Evolutionary conservation across 2,888 invertebrate genomes (phyloP), one percentile per base, ranked within the genome.

Genomic region (Panopea generosa): DNA sequence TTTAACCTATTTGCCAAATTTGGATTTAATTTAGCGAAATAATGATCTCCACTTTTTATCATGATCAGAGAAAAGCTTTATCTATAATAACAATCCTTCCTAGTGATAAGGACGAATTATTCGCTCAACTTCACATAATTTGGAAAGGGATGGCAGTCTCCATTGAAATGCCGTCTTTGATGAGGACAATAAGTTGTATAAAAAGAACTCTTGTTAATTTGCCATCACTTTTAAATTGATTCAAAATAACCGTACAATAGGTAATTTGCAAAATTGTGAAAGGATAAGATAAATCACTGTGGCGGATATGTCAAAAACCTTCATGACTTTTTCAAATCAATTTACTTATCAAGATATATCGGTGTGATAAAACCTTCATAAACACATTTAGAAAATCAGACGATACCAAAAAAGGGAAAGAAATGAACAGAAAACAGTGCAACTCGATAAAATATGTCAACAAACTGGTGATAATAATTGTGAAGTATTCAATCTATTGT

Each of bases 221-320:
- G 63, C 77, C 77, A 65, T 77, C 77, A 77, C 72, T 77, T 77
- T 77, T 53, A 77, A 77, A 77, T 66, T 69, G 73, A 77, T 77
- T 77, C 69, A 69, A 77, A 73, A 69, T 61, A 67, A 66, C 65
- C 45, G 22, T 45, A 73, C 73, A 77, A 77, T 69, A 63, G 73
- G 33, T 69, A 77, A 77, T 73, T 69, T 69, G 69, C 63, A 69
- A 77, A 67, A 55, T 49, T 50, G 50, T 52, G 67, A 73, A 73
- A 22, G 55, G 52, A 40, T 24, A 1, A 47, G 66, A 73, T 73
- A 67, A 73, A 73, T 73, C 73, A 67, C 29, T 16, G 57, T 50
- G 38, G 43, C 43, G 52, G 57, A 56, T 62, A 57, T 62, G 67
- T 62, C 67, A 62, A 62, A 73, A 62, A 56, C 67, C 26, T 50